Percentiles rank a stretch among this genome's conserved stretches.
These are phyloP conservation scores for Toxotes jaculatrix DNA, from an alignment of 2,113 vertebrate species.

Conservation along the genomic window DNA sequence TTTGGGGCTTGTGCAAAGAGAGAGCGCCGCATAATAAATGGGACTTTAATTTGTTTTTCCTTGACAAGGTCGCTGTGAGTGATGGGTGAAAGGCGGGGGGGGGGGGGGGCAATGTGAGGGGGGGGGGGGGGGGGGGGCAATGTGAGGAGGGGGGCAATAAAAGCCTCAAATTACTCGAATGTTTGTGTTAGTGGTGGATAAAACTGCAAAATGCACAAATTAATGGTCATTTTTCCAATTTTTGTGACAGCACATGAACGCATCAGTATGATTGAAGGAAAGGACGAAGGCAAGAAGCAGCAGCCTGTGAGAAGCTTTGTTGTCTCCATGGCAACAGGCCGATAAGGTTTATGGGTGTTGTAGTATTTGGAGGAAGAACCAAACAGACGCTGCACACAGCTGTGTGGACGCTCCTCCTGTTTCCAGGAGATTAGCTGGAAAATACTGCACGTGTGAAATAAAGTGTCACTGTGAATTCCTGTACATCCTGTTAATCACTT, in stretches of 20 bases:
- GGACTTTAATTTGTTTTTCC: slow-evolving; percentile 77
- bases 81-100: slow-evolving; percentile 57
- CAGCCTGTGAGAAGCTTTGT: slow-evolving; percentile 5
- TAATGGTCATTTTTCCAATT: not conserved
- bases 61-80: slow-evolving; percentile 75
- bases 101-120: not conserved
- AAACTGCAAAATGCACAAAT: not conserved
- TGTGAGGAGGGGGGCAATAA: not conserved
- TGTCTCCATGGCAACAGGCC: slow-evolving; percentile 39
- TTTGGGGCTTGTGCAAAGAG: slow-evolving; percentile 68
- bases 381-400: not conserved
- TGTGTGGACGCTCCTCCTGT: too few species aligned
- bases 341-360: slow-evolving; percentile 14
- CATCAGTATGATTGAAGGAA: not conserved
- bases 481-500: too few species aligned
- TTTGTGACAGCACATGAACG: not conserved
- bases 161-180: not conserved
- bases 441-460: not conserved
- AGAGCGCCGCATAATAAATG: slow-evolving; percentile 74
- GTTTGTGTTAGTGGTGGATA: not conserved
- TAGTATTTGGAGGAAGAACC: not conserved
- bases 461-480: not conserved
- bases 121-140: not conserved
- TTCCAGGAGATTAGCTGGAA: too few species aligned
- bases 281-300: not conserved